Conservation (phyloP, 2,888 invertebrate genomes). For the Pheosia gnoma region DNA sequence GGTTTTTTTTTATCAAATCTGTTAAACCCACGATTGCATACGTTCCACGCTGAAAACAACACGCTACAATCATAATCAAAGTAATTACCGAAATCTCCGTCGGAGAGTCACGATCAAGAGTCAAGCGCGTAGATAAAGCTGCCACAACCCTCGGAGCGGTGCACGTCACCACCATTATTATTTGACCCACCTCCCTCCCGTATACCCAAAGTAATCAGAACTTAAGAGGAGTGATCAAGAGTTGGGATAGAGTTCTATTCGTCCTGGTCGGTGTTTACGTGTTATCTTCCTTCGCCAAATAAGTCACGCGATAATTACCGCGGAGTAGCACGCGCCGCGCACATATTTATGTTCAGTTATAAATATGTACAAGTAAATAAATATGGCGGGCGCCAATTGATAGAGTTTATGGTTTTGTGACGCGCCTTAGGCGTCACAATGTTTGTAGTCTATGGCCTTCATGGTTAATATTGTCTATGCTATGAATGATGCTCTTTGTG, state of each 20-base stretch:
- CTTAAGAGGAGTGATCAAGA: constrained; percentile 15
- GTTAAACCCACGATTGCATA: constrained; percentile 7
- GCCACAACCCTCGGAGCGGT: constrained; percentile 69
- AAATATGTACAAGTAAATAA: constrained; percentile 66
- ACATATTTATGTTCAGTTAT: constrained; percentile 75
- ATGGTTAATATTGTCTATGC: no score
- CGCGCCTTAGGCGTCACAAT: not conserved
- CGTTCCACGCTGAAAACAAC: constrained; percentile 36
- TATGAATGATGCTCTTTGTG: no score
- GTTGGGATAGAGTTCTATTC: constrained; percentile 43
- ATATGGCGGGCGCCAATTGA: constrained; percentile 67
- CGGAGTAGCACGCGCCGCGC: constrained; percentile 73
- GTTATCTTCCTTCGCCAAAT: constrained; percentile 80
- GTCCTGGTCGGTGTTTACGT: constrained; percentile 66
- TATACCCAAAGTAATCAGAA: constrained; percentile 13
- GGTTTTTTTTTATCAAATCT: no score
- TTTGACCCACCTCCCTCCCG: constrained; percentile 43
- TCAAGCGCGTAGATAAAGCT: constrained; percentile 77
- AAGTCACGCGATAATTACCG: constrained; percentile 83
- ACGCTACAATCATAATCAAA: constrained; percentile 73
- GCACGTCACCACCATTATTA: constrained; percentile 53
- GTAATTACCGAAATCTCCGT: constrained; percentile 80
- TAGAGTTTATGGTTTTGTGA: constrained; percentile 45
- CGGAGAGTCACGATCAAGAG: constrained; percentile 81
- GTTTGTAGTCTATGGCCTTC: no score